Percentiles rank a stretch among this genome's conserved stretches.
phyloP scores from a whole-genome alignment of 2,113 vertebrate species.

The Austrofundulus limnaeus region DNA sequence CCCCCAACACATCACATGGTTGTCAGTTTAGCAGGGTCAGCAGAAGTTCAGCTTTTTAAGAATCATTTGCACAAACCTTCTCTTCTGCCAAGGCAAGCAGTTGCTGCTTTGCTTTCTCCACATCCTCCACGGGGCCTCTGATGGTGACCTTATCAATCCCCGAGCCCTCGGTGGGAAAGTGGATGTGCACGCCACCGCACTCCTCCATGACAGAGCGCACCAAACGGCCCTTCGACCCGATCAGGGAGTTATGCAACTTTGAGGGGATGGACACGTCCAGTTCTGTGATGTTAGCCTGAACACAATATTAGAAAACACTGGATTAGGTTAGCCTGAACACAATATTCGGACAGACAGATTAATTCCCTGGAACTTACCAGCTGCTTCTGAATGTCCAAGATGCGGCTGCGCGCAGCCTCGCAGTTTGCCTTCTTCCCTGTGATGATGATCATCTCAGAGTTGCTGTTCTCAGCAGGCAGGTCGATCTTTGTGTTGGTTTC shows the following conservation, averaged over 20 bases:
- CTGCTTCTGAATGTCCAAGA: slow-evolving; percentile 97
- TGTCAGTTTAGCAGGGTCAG: too few relatives aligned
- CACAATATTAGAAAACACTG: background rate
- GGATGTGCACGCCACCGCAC: slow-evolving; percentile 97
- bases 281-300: slow-evolving; percentile 94
- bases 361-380: slow-evolving; percentile 76
- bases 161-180: slow-evolving; percentile 96
- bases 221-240: slow-evolving; percentile 95
- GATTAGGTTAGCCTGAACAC: background rate
- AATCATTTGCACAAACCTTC: slow-evolving; percentile 82
- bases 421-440: slow-evolving; percentile 97
- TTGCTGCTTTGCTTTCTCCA: slow-evolving; percentile 95
- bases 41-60: background rate
- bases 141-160: slow-evolving; percentile 96
- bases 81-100: slow-evolving; percentile 96
- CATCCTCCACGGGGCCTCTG: slow-evolving; percentile 92
- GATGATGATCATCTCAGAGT: slow-evolving; percentile 98
- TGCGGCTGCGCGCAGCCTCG: slow-evolving; percentile 89
- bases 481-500: slow-evolving; percentile 98
- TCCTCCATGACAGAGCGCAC: slow-evolving; percentile 99
- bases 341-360: too few relatives aligned
- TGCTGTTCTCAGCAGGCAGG: slow-evolving; percentile 97
- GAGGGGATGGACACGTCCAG: slow-evolving; percentile 95
- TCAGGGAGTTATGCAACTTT: slow-evolving; percentile 95
- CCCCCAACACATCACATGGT: too few relatives aligned